Evolutionary conservation across 2,888 invertebrate species (phyloP).

Genomic region (Cerastis rubricosa): DNA sequence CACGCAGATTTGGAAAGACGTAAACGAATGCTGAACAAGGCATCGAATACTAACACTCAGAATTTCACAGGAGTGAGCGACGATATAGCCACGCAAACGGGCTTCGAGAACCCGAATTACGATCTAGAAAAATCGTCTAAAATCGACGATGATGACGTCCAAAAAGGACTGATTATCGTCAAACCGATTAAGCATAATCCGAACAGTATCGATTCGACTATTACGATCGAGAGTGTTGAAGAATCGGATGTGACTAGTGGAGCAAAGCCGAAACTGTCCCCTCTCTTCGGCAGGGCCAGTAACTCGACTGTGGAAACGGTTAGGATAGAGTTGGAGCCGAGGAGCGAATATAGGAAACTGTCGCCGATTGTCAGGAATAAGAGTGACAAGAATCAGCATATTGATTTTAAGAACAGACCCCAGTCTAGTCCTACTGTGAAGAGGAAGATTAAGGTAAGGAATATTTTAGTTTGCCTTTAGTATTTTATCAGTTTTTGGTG

Average conservation of each 20-base stretch:
- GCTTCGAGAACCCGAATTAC: slow-evolving; percentile 88
- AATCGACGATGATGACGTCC: slow-evolving; percentile 68
- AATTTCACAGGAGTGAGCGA: slow-evolving; percentile 79
- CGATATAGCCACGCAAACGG: slow-evolving; percentile 86
- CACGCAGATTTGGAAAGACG: slow-evolving; percentile 90
- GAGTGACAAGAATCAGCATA: slow-evolving; percentile 77
- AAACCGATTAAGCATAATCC: slow-evolving; percentile 79
- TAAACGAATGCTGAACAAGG: slow-evolving; percentile 82
- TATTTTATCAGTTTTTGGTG: not conserved
- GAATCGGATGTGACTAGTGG: slow-evolving; percentile 78
- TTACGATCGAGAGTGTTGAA: slow-evolving; percentile 84
- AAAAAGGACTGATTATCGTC: slow-evolving; percentile 82
- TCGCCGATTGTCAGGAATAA: slow-evolving; percentile 84
- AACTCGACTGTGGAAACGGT: slow-evolving; percentile 78
- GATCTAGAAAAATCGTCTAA: slow-evolving; percentile 71
- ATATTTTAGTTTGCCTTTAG: not conserved
- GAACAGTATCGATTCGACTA: slow-evolving; percentile 83
- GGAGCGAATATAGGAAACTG: slow-evolving; percentile 84
- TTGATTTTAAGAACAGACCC: slow-evolving; percentile 85
- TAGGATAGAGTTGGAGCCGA: slow-evolving; percentile 85
- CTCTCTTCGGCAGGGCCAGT: slow-evolving; percentile 83
- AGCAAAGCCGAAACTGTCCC: slow-evolving; percentile 84
- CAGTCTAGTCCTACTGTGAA: slow-evolving; percentile 85
- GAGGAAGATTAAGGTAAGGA: slow-evolving; percentile 77
- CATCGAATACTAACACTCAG: slow-evolving; percentile 81